Conservation (phyloP, 1,140 invertebrate species). For the Papilio dardanus region DNA sequence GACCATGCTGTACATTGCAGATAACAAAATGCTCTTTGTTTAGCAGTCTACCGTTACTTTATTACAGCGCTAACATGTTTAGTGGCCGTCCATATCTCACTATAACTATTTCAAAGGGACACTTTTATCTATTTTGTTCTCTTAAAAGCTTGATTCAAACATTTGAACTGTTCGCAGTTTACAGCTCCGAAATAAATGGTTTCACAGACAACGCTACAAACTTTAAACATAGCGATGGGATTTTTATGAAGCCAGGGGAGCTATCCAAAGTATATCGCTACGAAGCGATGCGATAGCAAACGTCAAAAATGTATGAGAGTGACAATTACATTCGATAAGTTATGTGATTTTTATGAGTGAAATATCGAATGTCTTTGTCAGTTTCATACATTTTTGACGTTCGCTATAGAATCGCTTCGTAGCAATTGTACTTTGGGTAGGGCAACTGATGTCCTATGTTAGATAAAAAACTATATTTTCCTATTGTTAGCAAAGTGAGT, state of each 20-base stretch:
- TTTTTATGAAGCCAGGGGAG: conserved; percentile 55
- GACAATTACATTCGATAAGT: no score
- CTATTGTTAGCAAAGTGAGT: background rate
- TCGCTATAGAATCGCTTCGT: no score
- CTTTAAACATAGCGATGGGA: conserved; percentile 48
- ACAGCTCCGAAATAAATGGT: conserved; percentile 45
- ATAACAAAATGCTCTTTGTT: conserved; percentile 35
- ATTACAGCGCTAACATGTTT: conserved; percentile 52
- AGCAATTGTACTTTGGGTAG: no score
- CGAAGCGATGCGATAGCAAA: no score
- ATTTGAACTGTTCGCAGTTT: conserved; percentile 47
- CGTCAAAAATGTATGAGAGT: no score
- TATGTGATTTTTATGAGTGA: no score
- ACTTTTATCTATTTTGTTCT: conserved; percentile 55
- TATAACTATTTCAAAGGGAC: conserved; percentile 52
- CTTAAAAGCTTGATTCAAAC: conserved; percentile 55
- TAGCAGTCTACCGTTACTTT: conserved; percentile 46
- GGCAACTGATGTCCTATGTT: conserved; percentile 46
- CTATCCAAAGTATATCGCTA: no score
- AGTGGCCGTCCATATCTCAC: conserved; percentile 49
- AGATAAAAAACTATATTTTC: conserved; percentile 28
- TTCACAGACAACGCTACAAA: conserved; percentile 45
- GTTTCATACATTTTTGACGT: no score
- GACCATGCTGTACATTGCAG: conserved; percentile 12
- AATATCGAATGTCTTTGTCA: no score